A percentile compares a stretch with the other conserved stretches of the same genome.
Evolutionary conservation across 2,888 invertebrate species (phyloP).

Genomic region (Spatulosminthurus flaviceps): DNA sequence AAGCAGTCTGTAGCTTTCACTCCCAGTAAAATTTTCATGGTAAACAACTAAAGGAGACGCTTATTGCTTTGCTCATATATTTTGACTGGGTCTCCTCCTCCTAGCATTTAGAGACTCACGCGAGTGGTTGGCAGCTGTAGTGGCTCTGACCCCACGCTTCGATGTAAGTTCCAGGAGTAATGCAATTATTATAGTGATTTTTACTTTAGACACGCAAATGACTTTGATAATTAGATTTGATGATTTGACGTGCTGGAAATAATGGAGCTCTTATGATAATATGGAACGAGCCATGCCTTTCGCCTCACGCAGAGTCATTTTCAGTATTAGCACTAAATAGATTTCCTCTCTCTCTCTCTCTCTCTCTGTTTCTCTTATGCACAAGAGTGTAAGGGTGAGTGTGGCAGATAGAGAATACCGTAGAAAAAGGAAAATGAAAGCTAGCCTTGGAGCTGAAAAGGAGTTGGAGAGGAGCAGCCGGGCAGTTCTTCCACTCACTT

Average conservation of each 20-base stretch:
- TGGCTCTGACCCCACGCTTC: not conserved
- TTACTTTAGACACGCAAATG: slow-evolving; percentile 13
- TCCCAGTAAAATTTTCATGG: not conserved
- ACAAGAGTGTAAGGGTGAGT: not conserved
- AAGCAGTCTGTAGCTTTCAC: not conserved
- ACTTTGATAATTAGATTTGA: slow-evolving; percentile 28
- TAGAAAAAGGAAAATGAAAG: too few relatives aligned
- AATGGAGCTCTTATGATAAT: slow-evolving; percentile 30
- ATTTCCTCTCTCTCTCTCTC: slow-evolving; percentile 18
- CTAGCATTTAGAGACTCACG: too few relatives aligned
- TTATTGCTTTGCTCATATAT: too few relatives aligned
- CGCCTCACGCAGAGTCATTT: too few relatives aligned
- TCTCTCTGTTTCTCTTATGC: slow-evolving; percentile 9
- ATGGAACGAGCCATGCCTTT: too few relatives aligned
- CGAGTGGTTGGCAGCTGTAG: too few relatives aligned
- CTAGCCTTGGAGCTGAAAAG: too few relatives aligned
- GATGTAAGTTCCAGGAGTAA: not conserved
- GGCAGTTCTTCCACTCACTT: too few relatives aligned
- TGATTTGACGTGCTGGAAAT: slow-evolving; percentile 26
- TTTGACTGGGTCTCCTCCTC: not conserved
- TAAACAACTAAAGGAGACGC: too few relatives aligned
- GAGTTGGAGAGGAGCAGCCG: too few relatives aligned
- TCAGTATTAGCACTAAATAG: slow-evolving; percentile 35
- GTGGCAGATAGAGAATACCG: too few relatives aligned
- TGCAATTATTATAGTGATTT: slow-evolving; percentile 4